phyloP scores from a whole-genome alignment of 1,140 invertebrate genomes.

The Zaprionus kolodkinae region DNA sequence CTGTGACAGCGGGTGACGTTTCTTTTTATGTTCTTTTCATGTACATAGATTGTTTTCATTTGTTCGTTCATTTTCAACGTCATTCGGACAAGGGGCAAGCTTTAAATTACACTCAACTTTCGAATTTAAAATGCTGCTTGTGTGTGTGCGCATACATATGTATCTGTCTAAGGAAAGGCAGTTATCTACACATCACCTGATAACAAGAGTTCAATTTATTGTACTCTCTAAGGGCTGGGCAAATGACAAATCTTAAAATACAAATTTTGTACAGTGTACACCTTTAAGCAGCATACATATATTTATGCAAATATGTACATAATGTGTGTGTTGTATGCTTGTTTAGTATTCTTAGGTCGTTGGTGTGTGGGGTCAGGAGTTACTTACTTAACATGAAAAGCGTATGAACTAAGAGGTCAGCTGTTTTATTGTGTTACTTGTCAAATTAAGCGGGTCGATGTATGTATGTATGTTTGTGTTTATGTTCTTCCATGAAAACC shows the following conservation, averaged over 20 bases:
- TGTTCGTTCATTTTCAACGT: slow-evolving; percentile 6
- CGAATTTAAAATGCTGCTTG: neutral
- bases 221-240: neutral
- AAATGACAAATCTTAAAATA: neutral
- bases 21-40: slow-evolving; percentile 6
- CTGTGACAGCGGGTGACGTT: slow-evolving; percentile 16
- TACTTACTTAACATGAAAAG: neutral
- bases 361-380: neutral
- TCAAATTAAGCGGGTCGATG: slow-evolving; percentile 6
- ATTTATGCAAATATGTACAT: neutral
- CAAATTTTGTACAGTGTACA: neutral
- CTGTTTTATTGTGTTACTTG: slow-evolving; percentile 9
- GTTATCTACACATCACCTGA: neutral
- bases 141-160: neutral
- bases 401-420: slow-evolving; percentile 3
- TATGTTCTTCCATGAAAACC: too few species aligned
- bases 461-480: neutral
- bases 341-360: neutral
- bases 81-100: slow-evolving; percentile 21
- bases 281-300: neutral
- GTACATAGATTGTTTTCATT: neutral
- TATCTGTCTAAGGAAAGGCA: neutral
- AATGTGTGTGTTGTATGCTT: neutral
- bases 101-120: neutral
- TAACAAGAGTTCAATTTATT: neutral